A percentile compares a stretch with the other conserved stretches of the same genome.
phyloP scores from a whole-genome alignment of 92 coral and sea anemone genomes.

The Pocillopora grandis region DNA sequence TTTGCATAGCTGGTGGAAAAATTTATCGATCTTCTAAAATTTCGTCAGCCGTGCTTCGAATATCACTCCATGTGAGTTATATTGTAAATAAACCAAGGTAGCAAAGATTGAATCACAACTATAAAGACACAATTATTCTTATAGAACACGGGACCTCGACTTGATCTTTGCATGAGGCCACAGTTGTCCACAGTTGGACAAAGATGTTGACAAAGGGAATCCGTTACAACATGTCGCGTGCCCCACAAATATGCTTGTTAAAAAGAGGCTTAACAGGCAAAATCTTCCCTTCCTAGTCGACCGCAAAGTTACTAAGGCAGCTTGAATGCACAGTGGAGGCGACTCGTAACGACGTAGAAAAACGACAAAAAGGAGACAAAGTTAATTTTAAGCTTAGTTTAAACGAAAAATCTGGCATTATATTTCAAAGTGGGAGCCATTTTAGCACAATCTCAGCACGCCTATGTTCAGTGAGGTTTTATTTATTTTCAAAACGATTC shows the following conservation, averaged over 20 bases:
- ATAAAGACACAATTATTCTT: neutral
- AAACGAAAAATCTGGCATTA: neutral
- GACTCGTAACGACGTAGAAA: slow-evolving; percentile 17
- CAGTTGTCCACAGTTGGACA: slow-evolving; percentile 18
- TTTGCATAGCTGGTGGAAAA: neutral
- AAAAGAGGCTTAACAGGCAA: slow-evolving; percentile 7
- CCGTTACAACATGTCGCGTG: neutral
- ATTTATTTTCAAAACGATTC: neutral
- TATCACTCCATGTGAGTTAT: neutral
- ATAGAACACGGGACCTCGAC: neutral
- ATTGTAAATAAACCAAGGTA: neutral
- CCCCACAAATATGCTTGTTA: slow-evolving; percentile 18
- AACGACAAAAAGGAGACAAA: neutral
- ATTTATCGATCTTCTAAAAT: neutral
- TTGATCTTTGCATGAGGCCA: slow-evolving; percentile 19
- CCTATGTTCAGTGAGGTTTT: slow-evolving; percentile 3
- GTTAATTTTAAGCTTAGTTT: neutral
- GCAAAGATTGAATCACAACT: neutral
- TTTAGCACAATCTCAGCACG: slow-evolving; percentile 15
- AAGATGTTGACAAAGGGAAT: slow-evolving; percentile 7
- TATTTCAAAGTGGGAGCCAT: slow-evolving; percentile 23
- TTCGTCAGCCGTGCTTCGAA: neutral
- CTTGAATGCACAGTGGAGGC: neutral
- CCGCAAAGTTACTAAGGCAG: slow-evolving; percentile 25
- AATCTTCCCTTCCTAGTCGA: slow-evolving; percentile 11